Base-by-base conservation (phyloP, 2,797 vertebrate genomes). In the Hippopotamyrus pictus region DNA sequence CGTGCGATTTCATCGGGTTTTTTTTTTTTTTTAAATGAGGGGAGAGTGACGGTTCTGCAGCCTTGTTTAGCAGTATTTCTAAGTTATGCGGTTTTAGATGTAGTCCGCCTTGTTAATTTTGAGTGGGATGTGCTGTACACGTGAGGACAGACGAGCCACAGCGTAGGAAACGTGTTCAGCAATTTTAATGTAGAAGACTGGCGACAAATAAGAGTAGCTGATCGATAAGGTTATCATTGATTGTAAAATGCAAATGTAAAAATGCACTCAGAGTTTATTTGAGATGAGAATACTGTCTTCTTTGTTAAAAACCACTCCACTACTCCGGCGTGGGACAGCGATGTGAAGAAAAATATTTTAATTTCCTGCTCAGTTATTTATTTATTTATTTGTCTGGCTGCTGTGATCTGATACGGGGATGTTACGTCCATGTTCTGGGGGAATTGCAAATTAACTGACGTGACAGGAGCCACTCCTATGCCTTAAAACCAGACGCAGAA, bases 301-400 rank as follows among this genome's bases (percentile, higher is more conserved):
- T 88, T 53, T 22, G 25, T 53, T 29, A 59, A 88, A 79, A 33
- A 46, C 14, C 46, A 62, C 12, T 53, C 9, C 48, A 53, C 48
- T 48, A 79, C 73, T n/a, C 22, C 48, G 12, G 8, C 22, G 5
- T 73, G 76, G 73, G 48, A 22, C 73, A 54, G 51, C 76, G 8
- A 79, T 12, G 25, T 25, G 22, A 22, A 53, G 11, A 59, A 53
- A 88, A 88, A 88, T 73, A 53, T 88, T 88, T 88, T 76, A 37
- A 76, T 88, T 88, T 88, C 48, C 87, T 76, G 59, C 25, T 37
- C n/a, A 25, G 76, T 41, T 76, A 12, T 88, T 37, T 76, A 14
- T 48, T 33, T 41, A 37, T 65, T 25, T 14, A 51, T 76, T 76
- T 50, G 3, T 11, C 25, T 29, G 25, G 62, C 25, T 69, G 25